Conservation (phyloP, 2,113 vertebrate species). For the Mungos mungo region DNA sequence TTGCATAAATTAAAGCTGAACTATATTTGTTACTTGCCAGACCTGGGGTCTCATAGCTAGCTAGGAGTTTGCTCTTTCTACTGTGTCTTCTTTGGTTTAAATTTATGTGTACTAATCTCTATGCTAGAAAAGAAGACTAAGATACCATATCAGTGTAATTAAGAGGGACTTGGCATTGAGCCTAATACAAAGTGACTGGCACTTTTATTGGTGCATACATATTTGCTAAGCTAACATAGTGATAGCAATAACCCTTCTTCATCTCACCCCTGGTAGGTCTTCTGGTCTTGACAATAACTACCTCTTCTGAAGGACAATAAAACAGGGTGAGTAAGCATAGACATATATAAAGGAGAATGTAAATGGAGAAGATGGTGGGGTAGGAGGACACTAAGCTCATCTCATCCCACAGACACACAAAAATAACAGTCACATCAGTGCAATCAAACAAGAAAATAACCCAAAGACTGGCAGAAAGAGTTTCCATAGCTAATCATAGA, state of each 20-base stretch:
- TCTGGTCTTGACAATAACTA: background rate
- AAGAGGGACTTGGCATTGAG: background rate
- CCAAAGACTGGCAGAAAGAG: background rate
- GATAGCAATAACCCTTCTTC: background rate
- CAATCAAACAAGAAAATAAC: background rate
- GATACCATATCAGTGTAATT: background rate
- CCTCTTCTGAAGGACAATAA: background rate
- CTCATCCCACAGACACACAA: background rate
- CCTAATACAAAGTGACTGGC: background rate
- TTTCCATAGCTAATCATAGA: background rate
- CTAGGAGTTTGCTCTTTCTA: background rate
- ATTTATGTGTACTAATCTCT: background rate
- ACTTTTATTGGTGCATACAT: background rate
- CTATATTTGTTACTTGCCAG: background rate
- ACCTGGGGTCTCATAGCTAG: background rate
- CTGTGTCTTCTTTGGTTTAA: conserved; percentile 15
- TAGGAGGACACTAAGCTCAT: background rate
- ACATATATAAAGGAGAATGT: background rate
- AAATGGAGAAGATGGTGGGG: background rate
- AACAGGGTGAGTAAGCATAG: background rate
- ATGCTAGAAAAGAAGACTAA: conserved; percentile 20
- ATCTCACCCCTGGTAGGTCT: background rate
- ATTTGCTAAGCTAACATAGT: conserved; percentile 11
- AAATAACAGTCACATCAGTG: background rate
- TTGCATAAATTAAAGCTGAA: background rate